A percentile compares a stretch with the other conserved stretches of the same genome.
Evolutionary conservation across 2,797 vertebrate genomes (phyloP).

Genomic region (Typhlichthys subterraneus): DNA sequence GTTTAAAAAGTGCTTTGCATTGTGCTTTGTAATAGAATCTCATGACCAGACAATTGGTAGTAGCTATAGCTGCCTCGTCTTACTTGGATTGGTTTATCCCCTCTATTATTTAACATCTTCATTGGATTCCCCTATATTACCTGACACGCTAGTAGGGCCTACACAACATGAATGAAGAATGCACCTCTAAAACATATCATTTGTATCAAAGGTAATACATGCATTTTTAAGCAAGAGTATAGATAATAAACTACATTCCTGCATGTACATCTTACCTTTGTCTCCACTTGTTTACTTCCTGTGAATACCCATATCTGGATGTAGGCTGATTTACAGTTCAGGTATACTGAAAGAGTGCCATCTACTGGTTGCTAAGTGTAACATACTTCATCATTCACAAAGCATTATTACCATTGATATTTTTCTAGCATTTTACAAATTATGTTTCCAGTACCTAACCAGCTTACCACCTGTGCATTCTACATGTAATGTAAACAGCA

Average conservation of each 20-base stretch:
- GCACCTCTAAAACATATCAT: too few relatives aligned
- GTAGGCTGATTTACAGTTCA: not conserved
- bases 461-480: too few relatives aligned
- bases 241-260: not conserved
- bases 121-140: not conserved
- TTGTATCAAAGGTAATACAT: too few relatives aligned
- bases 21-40: too few relatives aligned
- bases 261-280: constrained; percentile 42
- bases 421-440: too few relatives aligned
- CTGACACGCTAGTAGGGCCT: not conserved
- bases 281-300: not conserved
- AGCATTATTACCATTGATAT: not conserved
- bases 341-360: constrained; percentile 14
- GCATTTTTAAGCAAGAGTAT: too few relatives aligned
- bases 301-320: not conserved
- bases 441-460: too few relatives aligned
- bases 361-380: constrained; percentile 23
- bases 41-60: too few relatives aligned
- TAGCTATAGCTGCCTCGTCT: too few relatives aligned
- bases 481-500: too few relatives aligned
- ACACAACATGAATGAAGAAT: not conserved
- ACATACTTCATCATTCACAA: not conserved
- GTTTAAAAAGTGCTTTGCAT: too few relatives aligned
- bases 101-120: not conserved
- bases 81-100: not conserved